A percentile compares a stretch with the other conserved stretches of the same genome.
Evolutionary conservation across 2,797 vertebrate genomes (phyloP).

Genomic region (Adrianichthys oophorus): DNA sequence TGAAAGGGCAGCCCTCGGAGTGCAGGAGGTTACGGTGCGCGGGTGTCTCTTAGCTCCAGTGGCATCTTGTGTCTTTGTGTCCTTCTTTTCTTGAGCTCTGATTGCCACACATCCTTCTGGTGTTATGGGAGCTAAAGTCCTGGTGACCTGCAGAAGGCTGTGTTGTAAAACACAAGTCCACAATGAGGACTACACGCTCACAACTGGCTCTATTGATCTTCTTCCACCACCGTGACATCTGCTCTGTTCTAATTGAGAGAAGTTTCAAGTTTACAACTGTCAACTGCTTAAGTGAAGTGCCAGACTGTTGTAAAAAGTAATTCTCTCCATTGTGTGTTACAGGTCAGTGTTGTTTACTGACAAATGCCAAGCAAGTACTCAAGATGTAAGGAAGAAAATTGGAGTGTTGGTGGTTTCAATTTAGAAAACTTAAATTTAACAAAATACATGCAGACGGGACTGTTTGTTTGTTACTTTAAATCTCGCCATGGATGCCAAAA

Average conservation of each 20-base stretch:
- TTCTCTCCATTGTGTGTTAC: slow-evolving; percentile 46
- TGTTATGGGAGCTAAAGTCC: slow-evolving; percentile 32
- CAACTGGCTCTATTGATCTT: slow-evolving; percentile 69
- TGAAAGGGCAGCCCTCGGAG: slow-evolving; percentile 31
- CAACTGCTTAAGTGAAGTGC: slow-evolving; percentile 24
- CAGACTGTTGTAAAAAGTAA: slow-evolving; percentile 56
- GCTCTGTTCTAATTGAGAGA: slow-evolving; percentile 62
- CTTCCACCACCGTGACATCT: slow-evolving; percentile 63
- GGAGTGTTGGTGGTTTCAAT: not conserved
- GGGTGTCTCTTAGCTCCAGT: slow-evolving; percentile 23
- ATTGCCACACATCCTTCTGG: slow-evolving; percentile 37
- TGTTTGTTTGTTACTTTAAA: not conserved
- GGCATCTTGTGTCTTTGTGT: slow-evolving; percentile 44
- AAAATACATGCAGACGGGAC: not conserved
- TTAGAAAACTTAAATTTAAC: not conserved
- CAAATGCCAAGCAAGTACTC: not conserved
- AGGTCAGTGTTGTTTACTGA: slow-evolving; percentile 39
- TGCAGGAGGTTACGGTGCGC: slow-evolving; percentile 48
- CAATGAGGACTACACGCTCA: slow-evolving; percentile 49
- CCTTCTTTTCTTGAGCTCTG: slow-evolving; percentile 41
- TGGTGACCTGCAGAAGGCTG: slow-evolving; percentile 20
- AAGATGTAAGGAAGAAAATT: not conserved
- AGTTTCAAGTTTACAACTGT: slow-evolving; percentile 51
- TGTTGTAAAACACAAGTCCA: slow-evolving; percentile 55
- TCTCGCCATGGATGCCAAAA: no score